Percentiles rank a stretch among this genome's conserved stretches.
phyloP scores from a whole-genome alignment of 1,140 invertebrate genomes.

The Contarinia nasturtii region DNA sequence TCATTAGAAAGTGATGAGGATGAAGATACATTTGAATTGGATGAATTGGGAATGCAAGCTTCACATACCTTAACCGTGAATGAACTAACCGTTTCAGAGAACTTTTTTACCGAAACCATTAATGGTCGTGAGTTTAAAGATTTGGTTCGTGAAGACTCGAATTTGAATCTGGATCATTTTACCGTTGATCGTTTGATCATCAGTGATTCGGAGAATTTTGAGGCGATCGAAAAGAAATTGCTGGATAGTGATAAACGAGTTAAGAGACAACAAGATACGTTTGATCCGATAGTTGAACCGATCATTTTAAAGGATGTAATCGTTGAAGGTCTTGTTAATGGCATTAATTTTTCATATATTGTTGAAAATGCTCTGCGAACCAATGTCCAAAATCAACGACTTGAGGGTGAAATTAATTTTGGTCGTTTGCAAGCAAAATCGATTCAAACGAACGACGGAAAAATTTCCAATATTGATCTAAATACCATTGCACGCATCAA shows the following conservation, averaged over 20 bases:
- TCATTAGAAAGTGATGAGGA: not conserved
- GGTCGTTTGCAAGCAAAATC: conserved; percentile 7
- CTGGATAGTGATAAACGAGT: too few relatives aligned
- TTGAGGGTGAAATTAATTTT: conserved; percentile 10
- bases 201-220: too few relatives aligned
- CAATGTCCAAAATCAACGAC: conserved; percentile 10
- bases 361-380: conserved; percentile 14
- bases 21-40: not conserved
- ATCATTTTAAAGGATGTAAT: not conserved
- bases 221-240: too few relatives aligned
- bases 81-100: conserved; percentile 6
- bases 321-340: conserved; percentile 12
- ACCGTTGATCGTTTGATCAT: not conserved
- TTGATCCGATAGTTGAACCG: too few relatives aligned
- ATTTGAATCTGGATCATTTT: not conserved
- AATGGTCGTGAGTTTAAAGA: conserved; percentile 7
- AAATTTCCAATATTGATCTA: conserved; percentile 11
- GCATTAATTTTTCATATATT: conserved; percentile 11
- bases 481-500: not conserved
- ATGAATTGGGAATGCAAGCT: not conserved
- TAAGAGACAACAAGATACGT: too few relatives aligned
- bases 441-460: conserved; percentile 8
- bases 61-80: conserved; percentile 3
- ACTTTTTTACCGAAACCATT: conserved; percentile 5
- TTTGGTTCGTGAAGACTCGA: conserved; percentile 5